These are phyloP conservation scores for Caenorhabditis zanzibari DNA, from an alignment of 2,888 invertebrate genomes.

Conservation along the genomic window DNA sequence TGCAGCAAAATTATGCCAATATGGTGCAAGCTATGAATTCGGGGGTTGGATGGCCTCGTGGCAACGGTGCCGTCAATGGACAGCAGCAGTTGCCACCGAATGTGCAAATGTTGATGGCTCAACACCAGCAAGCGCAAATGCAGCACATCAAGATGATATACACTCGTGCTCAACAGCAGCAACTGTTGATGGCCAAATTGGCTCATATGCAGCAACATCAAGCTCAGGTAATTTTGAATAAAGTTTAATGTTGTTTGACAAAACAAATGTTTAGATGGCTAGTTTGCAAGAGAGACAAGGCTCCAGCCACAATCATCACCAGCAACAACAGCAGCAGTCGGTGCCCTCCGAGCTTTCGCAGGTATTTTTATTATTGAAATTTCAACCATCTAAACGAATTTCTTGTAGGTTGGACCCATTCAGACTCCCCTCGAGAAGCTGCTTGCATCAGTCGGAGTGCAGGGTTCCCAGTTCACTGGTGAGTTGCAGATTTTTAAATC, in stretches of 20 bases:
- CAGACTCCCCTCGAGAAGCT: slow-evolving; percentile 76
- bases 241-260: background rate
- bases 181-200: slow-evolving; percentile 53
- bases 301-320: slow-evolving; percentile 26
- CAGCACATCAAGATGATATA: slow-evolving; percentile 59
- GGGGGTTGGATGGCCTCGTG: slow-evolving; percentile 58
- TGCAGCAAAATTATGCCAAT: slow-evolving; percentile 74
- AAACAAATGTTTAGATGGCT: slow-evolving; percentile 26
- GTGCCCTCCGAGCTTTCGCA: slow-evolving; percentile 61
- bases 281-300: slow-evolving; percentile 44
- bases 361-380: slow-evolving; percentile 6
- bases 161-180: slow-evolving; percentile 62
- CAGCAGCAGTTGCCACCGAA: slow-evolving; percentile 51
- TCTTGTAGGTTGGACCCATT: slow-evolving; percentile 71
- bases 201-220: slow-evolving; percentile 63
- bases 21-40: slow-evolving; percentile 74
- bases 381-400: background rate
- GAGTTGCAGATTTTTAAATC: background rate
- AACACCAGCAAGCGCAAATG: slow-evolving; percentile 61
- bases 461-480: slow-evolving; percentile 69
- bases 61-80: slow-evolving; percentile 16
- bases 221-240: slow-evolving; percentile 19
- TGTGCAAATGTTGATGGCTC: slow-evolving; percentile 57
- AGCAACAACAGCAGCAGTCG: slow-evolving; percentile 22
- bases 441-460: slow-evolving; percentile 72